A percentile compares a stretch with the other conserved stretches of the same genome.
Conservation (phyloP, 2,888 invertebrate genomes). For the Tineola bisselliella region DNA sequence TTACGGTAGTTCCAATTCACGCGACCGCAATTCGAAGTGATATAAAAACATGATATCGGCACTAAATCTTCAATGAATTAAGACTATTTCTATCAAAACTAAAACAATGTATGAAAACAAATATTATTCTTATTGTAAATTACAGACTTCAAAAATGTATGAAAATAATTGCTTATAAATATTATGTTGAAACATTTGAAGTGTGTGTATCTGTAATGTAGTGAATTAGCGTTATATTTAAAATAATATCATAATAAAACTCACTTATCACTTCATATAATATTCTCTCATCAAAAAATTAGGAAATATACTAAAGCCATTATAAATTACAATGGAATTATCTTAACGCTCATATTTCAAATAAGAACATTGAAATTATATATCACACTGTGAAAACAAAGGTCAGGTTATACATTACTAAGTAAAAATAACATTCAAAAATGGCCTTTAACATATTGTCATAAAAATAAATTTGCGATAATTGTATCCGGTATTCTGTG, state of each 20-base stretch:
- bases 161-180: too few relatives aligned
- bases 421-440: background rate
- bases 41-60: slow-evolving; percentile 2
- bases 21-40: slow-evolving; percentile 6
- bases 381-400: background rate
- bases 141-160: too few relatives aligned
- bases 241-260: background rate
- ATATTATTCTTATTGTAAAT: background rate
- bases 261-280: background rate
- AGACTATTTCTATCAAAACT: slow-evolving; percentile 2
- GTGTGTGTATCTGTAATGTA: too few relatives aligned
- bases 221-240: background rate
- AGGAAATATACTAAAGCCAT: background rate
- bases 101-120: slow-evolving; percentile 4
- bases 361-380: background rate
- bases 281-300: background rate
- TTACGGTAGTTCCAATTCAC: slow-evolving; percentile 27
- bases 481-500: background rate
- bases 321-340: background rate
- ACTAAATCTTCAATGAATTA: slow-evolving; percentile 10
- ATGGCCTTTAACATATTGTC: background rate
- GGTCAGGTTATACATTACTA: background rate
- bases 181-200: too few relatives aligned
- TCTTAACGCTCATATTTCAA: background rate
- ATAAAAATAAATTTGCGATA: background rate